phyloP scores from a whole-genome alignment of 2,797 vertebrate genomes.

The Xiphorhynchus erythropygius region DNA sequence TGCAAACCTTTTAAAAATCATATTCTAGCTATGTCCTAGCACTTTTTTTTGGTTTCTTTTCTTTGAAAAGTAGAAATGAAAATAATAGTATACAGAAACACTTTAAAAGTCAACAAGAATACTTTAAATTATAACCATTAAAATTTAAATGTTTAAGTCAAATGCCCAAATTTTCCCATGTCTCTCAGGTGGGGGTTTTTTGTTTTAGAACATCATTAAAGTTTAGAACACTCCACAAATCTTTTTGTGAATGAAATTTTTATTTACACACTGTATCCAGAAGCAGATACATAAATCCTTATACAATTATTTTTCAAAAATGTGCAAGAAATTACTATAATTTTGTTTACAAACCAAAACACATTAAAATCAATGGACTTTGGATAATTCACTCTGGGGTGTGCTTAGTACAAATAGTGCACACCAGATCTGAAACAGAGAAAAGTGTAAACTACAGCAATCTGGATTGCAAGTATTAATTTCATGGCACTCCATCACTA shows the following conservation, averaged over 20 bases:
- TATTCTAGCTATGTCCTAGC: not conserved
- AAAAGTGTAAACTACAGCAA: conserved; percentile 91
- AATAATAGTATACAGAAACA: not conserved
- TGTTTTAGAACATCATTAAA: not conserved
- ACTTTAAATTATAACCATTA: not conserved
- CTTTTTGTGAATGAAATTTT: conserved; percentile 87
- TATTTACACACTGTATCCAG: conserved; percentile 95
- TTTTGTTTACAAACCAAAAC: conserved; percentile 86
- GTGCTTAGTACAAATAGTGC: conserved; percentile 75
- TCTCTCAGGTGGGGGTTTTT: not conserved
- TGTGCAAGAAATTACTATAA: conserved; percentile 97
- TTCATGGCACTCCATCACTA: conserved; percentile 82
- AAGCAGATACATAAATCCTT: conserved; percentile 94
- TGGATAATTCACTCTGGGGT: conserved; percentile 84
- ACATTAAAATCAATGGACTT: conserved; percentile 88
- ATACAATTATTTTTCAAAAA: conserved; percentile 95
- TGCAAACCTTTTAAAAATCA: not conserved
- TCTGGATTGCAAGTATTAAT: conserved; percentile 85
- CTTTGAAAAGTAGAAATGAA: not conserved
- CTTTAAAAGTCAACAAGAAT: not conserved
- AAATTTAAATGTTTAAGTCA: not conserved
- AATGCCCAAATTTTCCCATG: not conserved
- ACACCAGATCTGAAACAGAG: conserved; percentile 78
- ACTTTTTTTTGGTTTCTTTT: not conserved
- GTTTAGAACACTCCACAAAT: conserved; percentile 42